Conservation (phyloP, 2,113 vertebrate genomes). For the Corythornis madagascariensis region DNA sequence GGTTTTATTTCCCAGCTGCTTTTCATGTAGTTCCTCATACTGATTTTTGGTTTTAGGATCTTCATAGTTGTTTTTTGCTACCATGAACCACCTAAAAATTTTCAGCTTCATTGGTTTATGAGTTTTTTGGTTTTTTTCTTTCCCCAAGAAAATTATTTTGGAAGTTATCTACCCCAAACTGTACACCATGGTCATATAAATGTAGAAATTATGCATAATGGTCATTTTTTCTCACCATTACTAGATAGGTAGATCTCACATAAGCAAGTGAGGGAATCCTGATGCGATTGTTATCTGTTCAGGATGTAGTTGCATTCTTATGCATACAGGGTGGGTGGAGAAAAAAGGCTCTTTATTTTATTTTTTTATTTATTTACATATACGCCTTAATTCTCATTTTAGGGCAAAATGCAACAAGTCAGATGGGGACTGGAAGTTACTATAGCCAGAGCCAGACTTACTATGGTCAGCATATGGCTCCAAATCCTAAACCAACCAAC, state of each 20-base stretch:
- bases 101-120: not conserved
- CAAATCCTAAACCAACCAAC: conserved; percentile 80
- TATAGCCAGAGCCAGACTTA: conserved; percentile 84
- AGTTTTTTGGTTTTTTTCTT: not conserved
- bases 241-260: not conserved
- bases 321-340: not conserved
- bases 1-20: not conserved
- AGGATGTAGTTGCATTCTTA: not conserved
- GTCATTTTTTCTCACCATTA: not conserved
- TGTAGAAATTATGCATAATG: not conserved
- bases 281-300: not conserved
- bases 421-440: conserved; percentile 79
- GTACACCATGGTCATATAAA: not conserved
- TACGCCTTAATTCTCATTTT: conserved; percentile 66
- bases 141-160: not conserved
- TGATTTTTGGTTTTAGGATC: not conserved
- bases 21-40: not conserved
- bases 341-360: not conserved
- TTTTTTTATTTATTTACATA: conserved; percentile 40
- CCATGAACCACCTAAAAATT: not conserved
- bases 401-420: conserved; percentile 86
- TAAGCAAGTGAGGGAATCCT: not conserved
- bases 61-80: not conserved
- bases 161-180: not conserved
- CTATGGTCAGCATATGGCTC: conserved; percentile 83